Percentiles rank a stretch among this genome's conserved stretches.
These are phyloP conservation scores for Musca domestica DNA, from an alignment of 1,140 invertebrate species.

Conservation along the genomic window DNA sequence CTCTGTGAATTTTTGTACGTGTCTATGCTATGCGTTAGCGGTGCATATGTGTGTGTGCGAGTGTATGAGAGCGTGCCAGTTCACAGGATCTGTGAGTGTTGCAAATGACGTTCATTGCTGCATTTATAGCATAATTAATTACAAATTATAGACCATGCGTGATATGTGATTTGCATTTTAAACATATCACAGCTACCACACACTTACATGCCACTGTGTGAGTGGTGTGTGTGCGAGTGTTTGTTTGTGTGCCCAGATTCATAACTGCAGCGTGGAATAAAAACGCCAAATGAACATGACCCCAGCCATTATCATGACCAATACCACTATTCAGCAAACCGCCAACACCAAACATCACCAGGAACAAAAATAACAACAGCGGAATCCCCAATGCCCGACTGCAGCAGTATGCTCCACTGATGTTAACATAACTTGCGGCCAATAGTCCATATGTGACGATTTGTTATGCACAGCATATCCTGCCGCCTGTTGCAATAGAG, in stretches of 20 bases:
- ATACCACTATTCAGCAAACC: not conserved
- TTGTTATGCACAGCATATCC: not conserved
- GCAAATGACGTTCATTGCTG: not conserved
- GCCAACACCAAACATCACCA: not conserved
- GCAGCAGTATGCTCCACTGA: not conserved
- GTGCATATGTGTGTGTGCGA: not conserved
- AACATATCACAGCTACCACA: not conserved
- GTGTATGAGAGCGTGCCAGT: not conserved
- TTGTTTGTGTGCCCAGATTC: not conserved
- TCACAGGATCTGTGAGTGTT: not conserved
- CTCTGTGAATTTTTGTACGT: too few species aligned
- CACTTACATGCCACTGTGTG: constrained; percentile 17
- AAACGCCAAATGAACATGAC: not conserved
- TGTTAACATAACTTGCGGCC: constrained; percentile 17
- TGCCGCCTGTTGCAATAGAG: not conserved
- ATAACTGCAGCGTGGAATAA: not conserved
- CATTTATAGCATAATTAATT: constrained; percentile 21
- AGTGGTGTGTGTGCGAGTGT: not conserved
- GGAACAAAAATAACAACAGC: not conserved
- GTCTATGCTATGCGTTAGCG: not conserved
- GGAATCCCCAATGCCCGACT: not conserved
- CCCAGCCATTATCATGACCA: not conserved
- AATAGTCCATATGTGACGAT: not conserved
- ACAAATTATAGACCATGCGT: constrained; percentile 17
- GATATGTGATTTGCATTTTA: constrained; percentile 18